A percentile compares a stretch with the other conserved stretches of the same genome.
Evolutionary conservation across 2,113 vertebrate species (phyloP).

Genomic region (Tapirus terrestris): DNA sequence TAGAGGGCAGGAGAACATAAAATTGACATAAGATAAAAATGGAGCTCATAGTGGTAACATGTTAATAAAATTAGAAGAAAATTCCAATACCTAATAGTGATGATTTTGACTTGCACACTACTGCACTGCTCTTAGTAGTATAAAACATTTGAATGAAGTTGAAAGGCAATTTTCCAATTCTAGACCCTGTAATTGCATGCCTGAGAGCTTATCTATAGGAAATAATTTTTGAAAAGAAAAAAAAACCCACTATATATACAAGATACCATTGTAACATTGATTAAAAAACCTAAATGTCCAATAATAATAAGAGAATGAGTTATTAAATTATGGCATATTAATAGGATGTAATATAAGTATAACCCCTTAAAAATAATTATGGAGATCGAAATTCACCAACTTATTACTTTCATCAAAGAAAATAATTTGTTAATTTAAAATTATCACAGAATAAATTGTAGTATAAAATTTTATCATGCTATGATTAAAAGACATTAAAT

Average conservation of each 20-base stretch:
- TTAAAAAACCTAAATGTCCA: not conserved
- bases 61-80: not conserved
- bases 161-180: not conserved
- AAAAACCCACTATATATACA: not conserved
- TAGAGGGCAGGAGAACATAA: not conserved
- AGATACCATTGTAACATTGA: not conserved
- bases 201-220: not conserved
- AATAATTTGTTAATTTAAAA: not conserved
- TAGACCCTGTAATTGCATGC: not conserved
- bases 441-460: not conserved
- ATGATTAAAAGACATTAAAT: not conserved
- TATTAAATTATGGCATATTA: not conserved
- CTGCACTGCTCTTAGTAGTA: not conserved
- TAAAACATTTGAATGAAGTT: not conserved
- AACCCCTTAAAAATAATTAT: not conserved
- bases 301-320: not conserved
- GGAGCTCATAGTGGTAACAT: not conserved
- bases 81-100: not conserved
- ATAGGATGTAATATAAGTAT: not conserved
- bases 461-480: not conserved
- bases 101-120: not conserved
- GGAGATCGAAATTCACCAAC: not conserved
- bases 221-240: not conserved
- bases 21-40: not conserved
- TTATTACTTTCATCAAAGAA: not conserved